Conservation (phyloP, 2,797 vertebrate genomes). For the Pangasius sanitwongsei region DNA sequence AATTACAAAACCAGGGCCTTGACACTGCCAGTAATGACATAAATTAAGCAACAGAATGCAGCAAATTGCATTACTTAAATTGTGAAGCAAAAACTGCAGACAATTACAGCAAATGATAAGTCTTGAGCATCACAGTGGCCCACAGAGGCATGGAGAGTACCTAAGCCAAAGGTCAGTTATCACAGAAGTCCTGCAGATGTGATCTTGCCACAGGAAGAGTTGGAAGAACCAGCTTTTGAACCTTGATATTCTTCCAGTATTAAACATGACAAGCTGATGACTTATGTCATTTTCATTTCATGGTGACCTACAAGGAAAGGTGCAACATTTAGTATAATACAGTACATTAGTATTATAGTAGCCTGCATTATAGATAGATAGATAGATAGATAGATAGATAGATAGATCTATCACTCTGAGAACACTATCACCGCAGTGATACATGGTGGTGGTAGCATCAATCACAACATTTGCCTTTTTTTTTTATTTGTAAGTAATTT, state of each 20-base stretch:
- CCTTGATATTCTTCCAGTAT: constrained; percentile 48
- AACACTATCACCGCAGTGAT: background rate
- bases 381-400: background rate
- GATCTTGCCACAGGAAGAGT: constrained; percentile 47
- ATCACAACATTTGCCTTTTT: background rate
- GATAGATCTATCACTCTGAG: background rate
- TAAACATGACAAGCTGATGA: constrained; percentile 59
- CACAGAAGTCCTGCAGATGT: background rate
- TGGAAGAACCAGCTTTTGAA: constrained; percentile 5
- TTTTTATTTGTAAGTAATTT: background rate
- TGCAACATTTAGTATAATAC: constrained; percentile 9
- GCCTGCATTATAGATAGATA: background rate
- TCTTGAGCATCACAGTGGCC: background rate
- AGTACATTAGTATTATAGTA: background rate
- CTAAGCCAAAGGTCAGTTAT: constrained; percentile 1
- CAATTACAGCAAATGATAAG: background rate
- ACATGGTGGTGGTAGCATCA: background rate
- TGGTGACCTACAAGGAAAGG: constrained; percentile 5
- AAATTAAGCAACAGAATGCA: constrained; percentile 27
- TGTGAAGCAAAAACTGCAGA: constrained; percentile 17
- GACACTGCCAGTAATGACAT: constrained; percentile 3
- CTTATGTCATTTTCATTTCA: constrained; percentile 60
- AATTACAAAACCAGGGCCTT: constrained; percentile 23
- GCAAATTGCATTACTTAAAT: constrained; percentile 34
- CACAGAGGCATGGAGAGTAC: background rate